Evolutionary conservation across 1,140 invertebrate species (phyloP), one percentile per base, ranked within the genome.

Genomic region (Aphis craccivora): DNA sequence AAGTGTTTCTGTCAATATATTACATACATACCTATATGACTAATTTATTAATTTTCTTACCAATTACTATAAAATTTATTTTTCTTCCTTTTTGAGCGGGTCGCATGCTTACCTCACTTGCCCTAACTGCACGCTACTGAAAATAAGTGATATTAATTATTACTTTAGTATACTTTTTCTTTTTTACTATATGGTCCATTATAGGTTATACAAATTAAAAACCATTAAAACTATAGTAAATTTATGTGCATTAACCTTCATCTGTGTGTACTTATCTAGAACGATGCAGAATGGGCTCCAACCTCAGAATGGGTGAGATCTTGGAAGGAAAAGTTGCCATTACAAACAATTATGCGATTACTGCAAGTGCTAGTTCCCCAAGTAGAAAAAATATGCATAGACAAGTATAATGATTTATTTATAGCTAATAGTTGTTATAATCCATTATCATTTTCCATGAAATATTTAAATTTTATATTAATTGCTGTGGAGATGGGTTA

Each of bases 331-430:
- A 99, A 99, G 96, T 96, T 99, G 93, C 99, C 99, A 2, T 95
- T 99, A 90, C 99, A 99, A 96, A 99, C 99, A 51, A 99, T 99
- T 94, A 99, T 99, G 99, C 96, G 99, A 94, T 96, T 99, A 94
- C 96, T 99, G 83, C 99, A 99, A 96, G 99, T 99, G 25, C 96
- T 99, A 2, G 99, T 99, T 87, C 99, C 99, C 88, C 99, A 99
- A 96, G 99, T 99, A 22, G 99, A 99, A 96, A 99, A 99, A 96
- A 99, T 99, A 94, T 99, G 99, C 95, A 99, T 99, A 95, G 99
- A 99, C 95, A 99, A 99, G 98, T 99, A 95, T 96, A 97, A 96
- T 83, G 93, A n/a, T 60, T 90, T 55, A 30, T 93, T 76, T 94
- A 23, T 35, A 90, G 86, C 60, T 67, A 9, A 2, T 93, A 93